Evolutionary conservation across 2,797 vertebrate genomes (phyloP).

Genomic region (Phataginus tetradactyla): DNA sequence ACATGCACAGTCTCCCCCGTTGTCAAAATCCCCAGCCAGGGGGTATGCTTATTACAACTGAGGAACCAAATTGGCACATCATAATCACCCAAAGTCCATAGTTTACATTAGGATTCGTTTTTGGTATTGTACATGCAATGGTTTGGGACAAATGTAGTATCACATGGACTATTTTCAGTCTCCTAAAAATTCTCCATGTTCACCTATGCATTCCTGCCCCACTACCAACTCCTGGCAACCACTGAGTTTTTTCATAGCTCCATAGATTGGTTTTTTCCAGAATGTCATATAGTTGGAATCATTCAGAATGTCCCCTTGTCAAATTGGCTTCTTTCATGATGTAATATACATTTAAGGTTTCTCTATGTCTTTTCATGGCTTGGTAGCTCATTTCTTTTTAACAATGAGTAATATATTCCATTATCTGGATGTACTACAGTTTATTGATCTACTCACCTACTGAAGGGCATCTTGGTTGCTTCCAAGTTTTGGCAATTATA

Average conservation of each 20-base stretch:
- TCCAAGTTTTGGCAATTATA: neutral
- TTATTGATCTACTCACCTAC: neutral
- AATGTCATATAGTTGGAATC: neutral
- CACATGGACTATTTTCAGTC: neutral
- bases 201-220: neutral
- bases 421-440: neutral
- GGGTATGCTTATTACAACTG: neutral
- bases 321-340: neutral
- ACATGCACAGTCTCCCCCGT: neutral
- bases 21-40: neutral
- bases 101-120: neutral
- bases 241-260: neutral
- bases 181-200: neutral
- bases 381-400: neutral
- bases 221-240: neutral
- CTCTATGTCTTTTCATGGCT: neutral
- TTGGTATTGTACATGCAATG: too few relatives aligned
- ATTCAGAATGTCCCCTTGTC: too few relatives aligned
- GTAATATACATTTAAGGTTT: neutral
- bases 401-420: neutral
- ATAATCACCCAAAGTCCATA: neutral
- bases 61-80: accelerated
- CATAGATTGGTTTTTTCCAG: neutral
- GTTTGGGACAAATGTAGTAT: neutral
- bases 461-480: neutral